Percentiles rank a stretch among this genome's conserved stretches.
These are phyloP conservation scores for Lasioglossum lativentre DNA, from an alignment of 2,888 invertebrate genomes.

Conservation along the genomic window DNA sequence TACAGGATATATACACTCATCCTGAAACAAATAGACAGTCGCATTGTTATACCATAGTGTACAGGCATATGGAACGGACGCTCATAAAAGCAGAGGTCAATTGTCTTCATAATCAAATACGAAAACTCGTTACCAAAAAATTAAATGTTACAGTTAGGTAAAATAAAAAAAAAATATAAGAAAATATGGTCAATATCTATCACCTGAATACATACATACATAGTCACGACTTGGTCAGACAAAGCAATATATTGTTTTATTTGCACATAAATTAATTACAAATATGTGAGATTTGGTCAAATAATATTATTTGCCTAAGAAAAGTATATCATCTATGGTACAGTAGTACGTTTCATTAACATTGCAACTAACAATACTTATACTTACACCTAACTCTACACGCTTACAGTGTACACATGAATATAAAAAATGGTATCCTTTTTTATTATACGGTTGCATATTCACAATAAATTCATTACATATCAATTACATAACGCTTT, in stretches of 20 bases:
- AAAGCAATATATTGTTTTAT: slow-evolving; percentile 81
- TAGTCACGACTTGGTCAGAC: slow-evolving; percentile 46
- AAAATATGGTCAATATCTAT: slow-evolving; percentile 24
- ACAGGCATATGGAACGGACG: slow-evolving; percentile 96
- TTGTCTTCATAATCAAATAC: slow-evolving; percentile 92
- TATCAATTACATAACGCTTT: slow-evolving; percentile 18
- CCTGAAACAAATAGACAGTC: slow-evolving; percentile 93
- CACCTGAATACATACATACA: background rate
- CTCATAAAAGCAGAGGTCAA: slow-evolving; percentile 95
- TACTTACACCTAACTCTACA: slow-evolving; percentile 62
- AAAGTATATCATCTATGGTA: slow-evolving; percentile 72
- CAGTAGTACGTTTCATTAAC: slow-evolving; percentile 57
- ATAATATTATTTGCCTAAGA: slow-evolving; percentile 75
- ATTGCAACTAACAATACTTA: slow-evolving; percentile 75
- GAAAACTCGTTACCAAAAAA: slow-evolving; percentile 84
- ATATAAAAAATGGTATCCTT: slow-evolving; percentile 65
- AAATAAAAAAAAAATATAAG: background rate
- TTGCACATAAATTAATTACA: slow-evolving; percentile 79
- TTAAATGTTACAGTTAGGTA: slow-evolving; percentile 72
- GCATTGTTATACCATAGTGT: slow-evolving; percentile 96
- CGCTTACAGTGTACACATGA: slow-evolving; percentile 64
- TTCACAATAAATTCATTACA: slow-evolving; percentile 35
- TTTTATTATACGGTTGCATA: slow-evolving; percentile 38
- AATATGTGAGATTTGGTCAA: slow-evolving; percentile 77
- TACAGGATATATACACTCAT: slow-evolving; percentile 95